Base-by-base conservation (phyloP, 2,113 vertebrate genomes). In the Ailuropoda melanoleuca region DNA sequence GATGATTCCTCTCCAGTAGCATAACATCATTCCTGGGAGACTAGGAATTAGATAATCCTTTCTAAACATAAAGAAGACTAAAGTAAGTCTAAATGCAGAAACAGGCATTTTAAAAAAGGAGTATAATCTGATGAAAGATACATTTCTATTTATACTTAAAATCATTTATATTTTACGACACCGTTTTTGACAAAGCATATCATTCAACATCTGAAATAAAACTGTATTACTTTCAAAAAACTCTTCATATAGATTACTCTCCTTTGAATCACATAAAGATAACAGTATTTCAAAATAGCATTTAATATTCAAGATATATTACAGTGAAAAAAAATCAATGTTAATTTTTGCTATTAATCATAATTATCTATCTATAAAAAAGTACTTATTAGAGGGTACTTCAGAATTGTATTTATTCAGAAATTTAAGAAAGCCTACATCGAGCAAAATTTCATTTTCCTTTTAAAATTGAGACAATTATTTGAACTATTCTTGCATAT, bases 251-350 rank as follows among this genome's bases (percentile, higher is more conserved):
- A 72, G 14, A 48, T 43, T 43, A 55, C 10, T 62, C 26, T 70
- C 39, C 10, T 89, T n/a, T 48, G 53, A 78, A 78, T 72, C 8
- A 80, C 24, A 95, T 62, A 77, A 88, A 68, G 68, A 81, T 26
- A 93, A 56, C 8, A 56, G 0, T 37, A 55, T 78, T 77, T 88
- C 43, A 85, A 88, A 94, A 50, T 3, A 96, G 26, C 74, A 58
- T 55, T 91, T 82, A 94, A 89, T 72, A 60, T 77, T 88, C 43
- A 92, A 97, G 70, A 55, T n/a, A 86, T 7, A 46, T 55, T 83
- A 4, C 4, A 92, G 53, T 70, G 70, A 89, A 85, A 93, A 62
- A 68, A 70, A 55, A 72, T 46, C 29, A 89, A 37, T 55, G 43
- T 56, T 72, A 60, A 62, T 46, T 93, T 80, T 80, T 89, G 13